These are phyloP conservation scores for Oceanodroma leucorhoa DNA, from an alignment of 2,797 vertebrate species.

Conservation along the genomic window DNA sequence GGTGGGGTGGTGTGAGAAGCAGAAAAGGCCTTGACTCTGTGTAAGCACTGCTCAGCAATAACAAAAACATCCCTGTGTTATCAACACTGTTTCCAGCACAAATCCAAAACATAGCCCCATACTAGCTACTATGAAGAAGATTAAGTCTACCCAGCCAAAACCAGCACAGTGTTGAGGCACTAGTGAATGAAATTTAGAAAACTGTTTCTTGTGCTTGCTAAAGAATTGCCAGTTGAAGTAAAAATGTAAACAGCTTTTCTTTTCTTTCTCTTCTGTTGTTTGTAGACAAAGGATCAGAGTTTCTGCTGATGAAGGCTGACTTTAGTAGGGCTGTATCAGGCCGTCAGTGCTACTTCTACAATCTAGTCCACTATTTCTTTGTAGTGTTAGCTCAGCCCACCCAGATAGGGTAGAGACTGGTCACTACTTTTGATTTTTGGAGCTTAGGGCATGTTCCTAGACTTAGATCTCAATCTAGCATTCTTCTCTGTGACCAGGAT, in stretches of 20 bases:
- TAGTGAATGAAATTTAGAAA: not conserved
- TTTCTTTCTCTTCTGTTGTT: not conserved
- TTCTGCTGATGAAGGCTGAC: not conserved
- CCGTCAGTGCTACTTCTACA: not conserved
- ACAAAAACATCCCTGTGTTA: too few relatives aligned
- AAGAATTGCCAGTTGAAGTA: not conserved
- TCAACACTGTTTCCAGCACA: too few relatives aligned
- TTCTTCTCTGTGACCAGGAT: not conserved
- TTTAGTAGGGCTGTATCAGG: not conserved
- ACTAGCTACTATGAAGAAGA: too few relatives aligned
- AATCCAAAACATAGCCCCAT: too few relatives aligned
- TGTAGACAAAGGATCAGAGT: not conserved
- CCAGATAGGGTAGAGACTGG: not conserved
- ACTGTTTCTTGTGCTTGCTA: not conserved
- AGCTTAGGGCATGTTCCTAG: not conserved
- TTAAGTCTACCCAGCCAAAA: too few relatives aligned
- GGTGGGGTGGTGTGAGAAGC: too few relatives aligned
- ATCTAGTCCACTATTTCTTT: not conserved
- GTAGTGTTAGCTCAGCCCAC: not conserved
- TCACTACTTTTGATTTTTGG: not conserved
- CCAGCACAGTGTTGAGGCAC: not conserved
- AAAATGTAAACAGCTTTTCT: not conserved
- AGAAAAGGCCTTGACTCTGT: too few relatives aligned
- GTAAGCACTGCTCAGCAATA: too few relatives aligned
- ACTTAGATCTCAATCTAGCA: not conserved